Conservation (phyloP, 1,140 invertebrate genomes). For the Ceratina japonica region DNA sequence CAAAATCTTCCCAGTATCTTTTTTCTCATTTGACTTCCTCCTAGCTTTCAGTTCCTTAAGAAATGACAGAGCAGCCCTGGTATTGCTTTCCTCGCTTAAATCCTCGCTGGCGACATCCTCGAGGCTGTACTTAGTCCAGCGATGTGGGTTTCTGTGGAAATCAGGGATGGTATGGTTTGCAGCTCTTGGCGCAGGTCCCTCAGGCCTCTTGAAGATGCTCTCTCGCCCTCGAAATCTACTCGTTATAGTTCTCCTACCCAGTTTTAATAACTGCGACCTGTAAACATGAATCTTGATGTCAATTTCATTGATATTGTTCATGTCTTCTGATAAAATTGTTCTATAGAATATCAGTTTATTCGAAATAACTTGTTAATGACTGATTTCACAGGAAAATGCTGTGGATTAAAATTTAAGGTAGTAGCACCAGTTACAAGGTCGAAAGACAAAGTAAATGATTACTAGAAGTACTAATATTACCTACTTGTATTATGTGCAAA, state of each 20-base stretch:
- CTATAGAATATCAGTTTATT: neutral
- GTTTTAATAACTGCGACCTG: no score
- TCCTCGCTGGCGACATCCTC: slow-evolving; percentile 85
- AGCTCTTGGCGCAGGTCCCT: slow-evolving; percentile 81
- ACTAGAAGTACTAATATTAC: no score
- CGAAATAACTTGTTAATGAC: no score
- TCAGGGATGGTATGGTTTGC: slow-evolving; percentile 82
- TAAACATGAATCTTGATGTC: no score
- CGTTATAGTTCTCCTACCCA: slow-evolving; percentile 47
- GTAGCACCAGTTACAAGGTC: no score
- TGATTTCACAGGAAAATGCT: neutral
- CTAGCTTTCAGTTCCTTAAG: slow-evolving; percentile 83
- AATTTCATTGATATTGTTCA: neutral
- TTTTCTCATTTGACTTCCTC: slow-evolving; percentile 68
- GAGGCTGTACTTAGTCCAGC: slow-evolving; percentile 88
- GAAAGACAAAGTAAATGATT: no score
- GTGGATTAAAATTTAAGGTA: no score
- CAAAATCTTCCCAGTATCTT: slow-evolving; percentile 57
- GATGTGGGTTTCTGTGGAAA: slow-evolving; percentile 86
- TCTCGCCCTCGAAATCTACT: slow-evolving; percentile 82
- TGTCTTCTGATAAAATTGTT: neutral
- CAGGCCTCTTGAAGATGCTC: slow-evolving; percentile 88
- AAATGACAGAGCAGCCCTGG: slow-evolving; percentile 85
- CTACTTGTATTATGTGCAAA: no score
- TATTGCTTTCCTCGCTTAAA: slow-evolving; percentile 87